These are phyloP conservation scores for Vannuccia rotundouncinata DNA, from an alignment of 2,888 invertebrate genomes.

Conservation along the genomic window DNA sequence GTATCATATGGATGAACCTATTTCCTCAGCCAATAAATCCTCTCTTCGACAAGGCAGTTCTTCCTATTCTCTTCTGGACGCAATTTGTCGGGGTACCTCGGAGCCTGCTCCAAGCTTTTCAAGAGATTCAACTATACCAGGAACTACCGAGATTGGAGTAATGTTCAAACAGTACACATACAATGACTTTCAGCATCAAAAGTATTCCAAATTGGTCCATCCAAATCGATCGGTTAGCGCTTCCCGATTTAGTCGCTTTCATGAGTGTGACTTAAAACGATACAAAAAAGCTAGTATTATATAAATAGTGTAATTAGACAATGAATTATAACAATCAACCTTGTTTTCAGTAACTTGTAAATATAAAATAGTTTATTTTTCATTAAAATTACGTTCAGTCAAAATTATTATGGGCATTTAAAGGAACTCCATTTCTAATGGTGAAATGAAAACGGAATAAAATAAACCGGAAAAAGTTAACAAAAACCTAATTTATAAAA, in stretches of 20 bases:
- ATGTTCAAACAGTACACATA: conserved; percentile 20
- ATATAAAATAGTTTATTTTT: too few relatives aligned
- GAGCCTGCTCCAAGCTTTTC: neutral
- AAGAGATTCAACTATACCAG: neutral
- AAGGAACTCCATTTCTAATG: too few relatives aligned
- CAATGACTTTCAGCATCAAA: conserved; percentile 12
- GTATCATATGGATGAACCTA: neutral
- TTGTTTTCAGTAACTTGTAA: too few relatives aligned
- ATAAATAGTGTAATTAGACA: too few relatives aligned
- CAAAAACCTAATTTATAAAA: too few relatives aligned
- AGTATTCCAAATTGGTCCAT: conserved; percentile 6
- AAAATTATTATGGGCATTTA: too few relatives aligned
- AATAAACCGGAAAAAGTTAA: too few relatives aligned
- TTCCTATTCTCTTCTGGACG: neutral
- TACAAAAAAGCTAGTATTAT: neutral
- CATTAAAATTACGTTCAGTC: too few relatives aligned
- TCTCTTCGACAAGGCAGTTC: neutral
- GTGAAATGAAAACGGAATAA: too few relatives aligned
- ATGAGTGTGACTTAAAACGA: neutral
- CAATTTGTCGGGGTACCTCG: neutral
- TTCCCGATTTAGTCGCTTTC: neutral
- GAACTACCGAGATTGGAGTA: neutral
- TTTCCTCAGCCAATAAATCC: neutral
- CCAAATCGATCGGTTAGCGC: conserved; percentile 4
- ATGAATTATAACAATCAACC: too few relatives aligned